Evolutionary conservation across 1,140 invertebrate genomes (phyloP), one percentile per base, ranked within the genome.

Genomic region (Lerema accius): DNA sequence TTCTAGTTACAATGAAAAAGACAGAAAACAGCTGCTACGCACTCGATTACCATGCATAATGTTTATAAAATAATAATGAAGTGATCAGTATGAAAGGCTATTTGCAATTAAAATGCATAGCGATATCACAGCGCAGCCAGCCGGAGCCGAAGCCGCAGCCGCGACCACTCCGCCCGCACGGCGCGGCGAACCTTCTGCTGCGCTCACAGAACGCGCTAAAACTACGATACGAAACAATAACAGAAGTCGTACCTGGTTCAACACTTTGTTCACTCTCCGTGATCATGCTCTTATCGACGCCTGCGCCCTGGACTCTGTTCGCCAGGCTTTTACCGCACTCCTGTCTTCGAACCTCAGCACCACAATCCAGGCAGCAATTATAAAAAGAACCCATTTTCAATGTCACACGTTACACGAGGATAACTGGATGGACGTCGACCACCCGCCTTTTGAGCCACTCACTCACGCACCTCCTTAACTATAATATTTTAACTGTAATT

Each of bases 321-420:
- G 67, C 71, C 67, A 74, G 67, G 74, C 69, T 50, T 71, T 71
- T 65, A 72, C 66, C 67, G 70, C 77, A 76, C 77, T 81, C 69
- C 65, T 65, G 73, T 81, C 75, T 76, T 84, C 73, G 78, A 80
- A 65, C 67, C 67, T 73, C 82, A 86, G 80, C 85, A 88, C 79
- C 82, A 82, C 70, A 79, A 83, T 90, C 84, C 87, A 88, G 78
- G 82, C 85, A 90, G 84, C 84, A 88, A 86, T 81, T 88, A 88
- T 84, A 88, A 90, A 88, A 88, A 90, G 85, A 90, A 84, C 85
- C 82, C 84, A 83, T 79, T 82, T 88, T 90, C 87, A 90, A 88
- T 90, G 85, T 90, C 87, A 88, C 80, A 80, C 82, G 78, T 70
- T 78, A 82, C 85, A 86, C 86, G 85, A 86, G 82, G 84, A 78